Base-by-base conservation (phyloP, 2,888 invertebrate species). In the Mechanitis mazaeus region DNA sequence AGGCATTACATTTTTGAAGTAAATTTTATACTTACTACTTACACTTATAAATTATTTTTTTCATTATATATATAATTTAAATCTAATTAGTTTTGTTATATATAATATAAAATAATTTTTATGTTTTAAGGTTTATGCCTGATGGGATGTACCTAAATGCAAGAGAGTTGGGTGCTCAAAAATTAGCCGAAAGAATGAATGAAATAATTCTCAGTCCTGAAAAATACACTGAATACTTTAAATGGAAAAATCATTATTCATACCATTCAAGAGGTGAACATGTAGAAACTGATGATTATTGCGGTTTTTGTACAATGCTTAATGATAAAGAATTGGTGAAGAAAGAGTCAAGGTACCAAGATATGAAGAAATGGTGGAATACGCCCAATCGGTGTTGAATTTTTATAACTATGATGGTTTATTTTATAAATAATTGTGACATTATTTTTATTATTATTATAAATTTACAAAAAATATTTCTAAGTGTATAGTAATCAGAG, bases 331-430 rank as follows among this genome's bases (percentile, higher is more conserved):
- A 78, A 1, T 64, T 73, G 55, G 67, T 84, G 33, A 72, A 70
- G 28, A 75, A 68, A 9, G 75, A 66, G 3, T 71, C 81, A 0
- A 70, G 80, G 3, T 79, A 82, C 54, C 33, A 75, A 2, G 67
- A 83, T 31, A 83, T 88, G 65, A 73, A 63, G 35, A 50, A 76
- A 0, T 87, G 86, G 87, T 87, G 87, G 87, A 74, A 83, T 60
- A 73, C 73, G 7, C 76, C 77, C 0, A 59, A 69, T 45, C 65
- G 69, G 56, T 71, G 71, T 60, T 66, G 54, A 60, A 31, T 20
- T 20, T 20, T 20, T 20, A 20, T 20, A 20, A 20, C 20, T 20
- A 20, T 20, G 20, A 20, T 20, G 20, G 1, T 20, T 20, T 20
- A 20, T 20, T 20, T 20, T 20, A 20, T 20, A 20, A 20, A 20